phyloP scores from a whole-genome alignment of 2,888 invertebrate species.

The Flabesymbios commensalis region DNA sequence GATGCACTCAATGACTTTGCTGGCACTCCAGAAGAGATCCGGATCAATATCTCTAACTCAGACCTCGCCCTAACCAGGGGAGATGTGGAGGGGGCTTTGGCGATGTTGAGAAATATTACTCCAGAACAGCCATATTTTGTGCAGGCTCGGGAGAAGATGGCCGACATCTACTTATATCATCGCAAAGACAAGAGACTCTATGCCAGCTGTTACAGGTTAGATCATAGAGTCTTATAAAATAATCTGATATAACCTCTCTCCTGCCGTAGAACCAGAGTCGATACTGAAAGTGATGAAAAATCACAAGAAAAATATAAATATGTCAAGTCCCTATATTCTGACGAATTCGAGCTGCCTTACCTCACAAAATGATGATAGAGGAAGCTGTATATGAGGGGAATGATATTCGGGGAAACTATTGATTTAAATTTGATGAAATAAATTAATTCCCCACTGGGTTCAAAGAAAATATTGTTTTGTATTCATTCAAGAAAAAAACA shows the following conservation, averaged over 20 bases:
- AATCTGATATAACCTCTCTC: not conserved
- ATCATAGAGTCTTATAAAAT: not conserved
- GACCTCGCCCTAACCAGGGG: conserved; percentile 80
- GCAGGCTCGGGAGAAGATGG: conserved; percentile 72
- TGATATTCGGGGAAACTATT: too few relatives aligned
- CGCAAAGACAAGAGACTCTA: conserved; percentile 85
- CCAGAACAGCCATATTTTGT: conserved; percentile 82
- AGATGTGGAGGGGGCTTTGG: conserved; percentile 80
- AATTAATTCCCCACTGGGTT: too few relatives aligned
- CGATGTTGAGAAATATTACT: conserved; percentile 75
- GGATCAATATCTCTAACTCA: conserved; percentile 82
- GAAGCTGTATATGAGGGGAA: too few relatives aligned
- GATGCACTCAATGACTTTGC: conserved; percentile 66
- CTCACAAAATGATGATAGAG: too few relatives aligned
- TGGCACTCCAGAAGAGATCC: conserved; percentile 82
- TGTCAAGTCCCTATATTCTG: too few relatives aligned
- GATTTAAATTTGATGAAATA: too few relatives aligned
- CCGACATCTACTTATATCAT: conserved; percentile 85
- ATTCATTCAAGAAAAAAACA: too few relatives aligned
- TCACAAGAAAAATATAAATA: too few relatives aligned
- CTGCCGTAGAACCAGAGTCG: not conserved
- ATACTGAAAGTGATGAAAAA: not conserved
- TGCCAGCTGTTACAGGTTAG: conserved; percentile 75
- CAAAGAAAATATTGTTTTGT: too few relatives aligned
- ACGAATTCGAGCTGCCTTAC: too few relatives aligned